Base-by-base conservation (phyloP, 2,113 vertebrate genomes). In the Cochlearius cochlearius region DNA sequence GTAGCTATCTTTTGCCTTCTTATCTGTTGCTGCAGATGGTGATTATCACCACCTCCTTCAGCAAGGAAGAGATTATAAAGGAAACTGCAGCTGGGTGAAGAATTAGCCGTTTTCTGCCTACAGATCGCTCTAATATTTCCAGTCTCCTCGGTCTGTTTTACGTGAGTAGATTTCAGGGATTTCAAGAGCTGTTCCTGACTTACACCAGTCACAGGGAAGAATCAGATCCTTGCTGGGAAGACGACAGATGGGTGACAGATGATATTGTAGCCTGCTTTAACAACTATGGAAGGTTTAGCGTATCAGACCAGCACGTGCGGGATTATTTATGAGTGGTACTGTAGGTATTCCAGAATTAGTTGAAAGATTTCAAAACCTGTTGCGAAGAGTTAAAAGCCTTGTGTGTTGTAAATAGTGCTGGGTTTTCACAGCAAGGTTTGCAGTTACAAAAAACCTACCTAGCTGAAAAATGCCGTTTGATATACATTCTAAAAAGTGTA, bases 221-320 rank as follows among this genome's bases (percentile, higher is more conserved):
- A 25, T 39, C 19, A 5, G 36, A 53, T 75, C 69, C 56, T 21
- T 59, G 73, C 79, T 75, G 68, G 66, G 64, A 64, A 72, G 25
- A 53, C 5, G 17, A 72, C 95, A 95, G 88, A 95, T 96, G 95
- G 94, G 77, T 94, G 91, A 73, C 91, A 94, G 91, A 96, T 94
- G 79, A 95, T 62, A 38, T 18, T 53, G 92, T 68, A 92, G 25
- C 68, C 60, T 68, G 73, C 83, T 93, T 88, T 91, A 81, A 71
- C 83, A 89, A 6, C 77, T 87, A 38, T 7, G 66, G 67, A 47
- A 50, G 86, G 43, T 88, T 94, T 75, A 74, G 36, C 38, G 20
- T 41, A 52, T 60, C 86, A 58, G 56, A 81, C 15, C 53, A 41
- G 45, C 76, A 85, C 20, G 26, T 87, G 88, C 56, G 73, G 55